A percentile compares a stretch with the other conserved stretches of the same genome.
phyloP scores from a whole-genome alignment of 2,888 invertebrate species.

The Urechis unicinctus region DNA sequence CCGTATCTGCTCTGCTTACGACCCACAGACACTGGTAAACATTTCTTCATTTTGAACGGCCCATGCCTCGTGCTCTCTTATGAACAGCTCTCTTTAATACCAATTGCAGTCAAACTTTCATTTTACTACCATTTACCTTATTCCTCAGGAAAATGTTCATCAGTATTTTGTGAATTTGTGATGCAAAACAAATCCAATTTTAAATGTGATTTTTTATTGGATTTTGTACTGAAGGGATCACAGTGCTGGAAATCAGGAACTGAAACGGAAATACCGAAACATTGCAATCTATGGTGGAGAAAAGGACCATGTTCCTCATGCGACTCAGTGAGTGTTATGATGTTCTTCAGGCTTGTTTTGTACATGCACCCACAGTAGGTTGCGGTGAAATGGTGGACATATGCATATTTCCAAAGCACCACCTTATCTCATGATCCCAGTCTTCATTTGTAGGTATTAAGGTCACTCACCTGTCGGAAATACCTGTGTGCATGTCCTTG shows the following conservation, averaged over 20 bases:
- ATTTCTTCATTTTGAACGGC: no score
- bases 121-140: background rate
- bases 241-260: conserved; percentile 39
- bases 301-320: conserved; percentile 34
- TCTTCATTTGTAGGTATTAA: no score
- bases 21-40: conserved; percentile 45
- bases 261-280: conserved; percentile 28
- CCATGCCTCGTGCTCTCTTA: no score
- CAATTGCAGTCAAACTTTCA: background rate
- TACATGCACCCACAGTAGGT: no score
- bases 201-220: background rate
- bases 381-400: no score
- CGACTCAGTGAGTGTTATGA: conserved; percentile 25
- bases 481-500: no score
- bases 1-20: conserved; percentile 37
- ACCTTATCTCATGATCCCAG: no score
- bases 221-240: conserved; percentile 31
- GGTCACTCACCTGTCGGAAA: no score
- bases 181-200: background rate
- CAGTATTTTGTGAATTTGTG: background rate
- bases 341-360: no score
- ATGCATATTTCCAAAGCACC: no score
- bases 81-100: background rate
- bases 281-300: conserved; percentile 37
- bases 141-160: background rate